phyloP scores from a whole-genome alignment of 2,888 invertebrate species.

The Megamerina dolium region DNA sequence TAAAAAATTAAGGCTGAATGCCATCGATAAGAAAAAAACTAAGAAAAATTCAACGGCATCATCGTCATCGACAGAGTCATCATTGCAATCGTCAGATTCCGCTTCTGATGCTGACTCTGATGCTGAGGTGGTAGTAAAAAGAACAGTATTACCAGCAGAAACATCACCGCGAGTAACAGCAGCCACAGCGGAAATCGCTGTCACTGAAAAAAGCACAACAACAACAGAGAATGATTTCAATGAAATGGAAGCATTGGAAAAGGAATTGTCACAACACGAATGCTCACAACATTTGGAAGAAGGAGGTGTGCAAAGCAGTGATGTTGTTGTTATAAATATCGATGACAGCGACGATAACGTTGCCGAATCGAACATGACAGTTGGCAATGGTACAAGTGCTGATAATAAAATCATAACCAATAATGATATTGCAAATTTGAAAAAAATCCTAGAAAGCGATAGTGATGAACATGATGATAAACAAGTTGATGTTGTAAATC shows the following conservation, averaged over 20 bases:
- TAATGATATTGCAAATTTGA: conserved; percentile 38
- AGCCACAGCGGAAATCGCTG: no score
- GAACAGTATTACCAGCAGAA: no score
- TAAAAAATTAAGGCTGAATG: no score
- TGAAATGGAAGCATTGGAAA: conserved; percentile 37
- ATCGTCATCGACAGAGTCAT: neutral
- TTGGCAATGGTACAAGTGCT: conserved; percentile 16
- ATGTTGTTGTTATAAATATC: neutral
- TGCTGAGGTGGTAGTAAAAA: no score
- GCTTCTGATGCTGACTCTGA: no score
- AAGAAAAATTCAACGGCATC: conserved; percentile 1
- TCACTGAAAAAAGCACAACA: conserved; percentile 3
- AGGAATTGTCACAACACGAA: conserved; percentile 33
- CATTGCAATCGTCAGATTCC: neutral
- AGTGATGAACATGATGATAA: conserved; percentile 7
- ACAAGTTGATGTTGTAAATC: no score
- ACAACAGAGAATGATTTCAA: conserved; percentile 26
- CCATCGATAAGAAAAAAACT: neutral
- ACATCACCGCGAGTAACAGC: no score
- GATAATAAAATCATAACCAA: no score
- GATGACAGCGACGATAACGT: neutral
- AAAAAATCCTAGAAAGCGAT: conserved; percentile 36
- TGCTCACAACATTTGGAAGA: no score
- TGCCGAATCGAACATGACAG: no score
- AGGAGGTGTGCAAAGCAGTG: neutral